Conservation (phyloP, 2,888 invertebrate species). For the Unio pictorum region DNA sequence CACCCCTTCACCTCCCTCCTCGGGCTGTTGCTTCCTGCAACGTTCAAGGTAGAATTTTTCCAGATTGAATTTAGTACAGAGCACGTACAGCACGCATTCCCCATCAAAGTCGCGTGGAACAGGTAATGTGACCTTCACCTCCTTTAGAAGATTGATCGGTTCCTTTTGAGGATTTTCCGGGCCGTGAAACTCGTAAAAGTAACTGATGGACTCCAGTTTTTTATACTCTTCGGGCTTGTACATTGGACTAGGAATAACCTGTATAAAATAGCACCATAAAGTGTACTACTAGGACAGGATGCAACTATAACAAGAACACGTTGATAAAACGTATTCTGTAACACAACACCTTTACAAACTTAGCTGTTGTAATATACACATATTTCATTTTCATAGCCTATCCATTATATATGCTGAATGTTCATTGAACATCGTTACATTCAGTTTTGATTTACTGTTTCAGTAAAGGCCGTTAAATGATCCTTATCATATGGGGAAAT, state of each 20-base stretch:
- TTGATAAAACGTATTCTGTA: too few relatives aligned
- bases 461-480: too few relatives aligned
- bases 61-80: constrained; percentile 7
- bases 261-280: background rate
- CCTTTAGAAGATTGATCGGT: too few relatives aligned
- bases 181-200: constrained; percentile 35
- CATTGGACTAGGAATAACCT: constrained; percentile 34
- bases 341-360: too few relatives aligned
- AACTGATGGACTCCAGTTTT: constrained; percentile 30
- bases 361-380: too few relatives aligned
- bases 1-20: constrained; percentile 9
- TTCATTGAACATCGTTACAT: too few relatives aligned
- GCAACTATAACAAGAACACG: too few relatives aligned
- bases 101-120: constrained; percentile 32
- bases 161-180: constrained; percentile 13
- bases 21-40: background rate
- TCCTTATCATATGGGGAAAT: too few relatives aligned
- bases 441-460: too few relatives aligned
- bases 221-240: constrained; percentile 27
- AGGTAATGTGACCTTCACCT: constrained; percentile 28
- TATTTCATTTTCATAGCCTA: too few relatives aligned
- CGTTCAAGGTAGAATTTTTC: constrained; percentile 6
- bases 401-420: too few relatives aligned
- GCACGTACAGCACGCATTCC: constrained; percentile 24
- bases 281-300: too few relatives aligned